phyloP scores from a whole-genome alignment of 2,113 vertebrate genomes.

The Hirundichthys speculiger region DNA sequence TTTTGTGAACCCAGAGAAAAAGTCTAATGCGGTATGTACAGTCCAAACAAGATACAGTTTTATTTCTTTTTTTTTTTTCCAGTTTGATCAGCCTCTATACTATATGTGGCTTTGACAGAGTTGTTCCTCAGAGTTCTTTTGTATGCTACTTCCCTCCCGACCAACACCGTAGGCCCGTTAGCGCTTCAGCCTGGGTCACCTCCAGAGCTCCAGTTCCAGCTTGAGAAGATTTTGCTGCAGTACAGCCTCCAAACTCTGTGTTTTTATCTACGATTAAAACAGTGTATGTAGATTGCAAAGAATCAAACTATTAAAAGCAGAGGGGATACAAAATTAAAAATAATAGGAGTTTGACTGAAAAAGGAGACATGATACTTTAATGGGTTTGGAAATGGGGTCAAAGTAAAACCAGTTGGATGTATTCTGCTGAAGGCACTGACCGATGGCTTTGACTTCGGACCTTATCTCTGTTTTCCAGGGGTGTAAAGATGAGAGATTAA shows the following conservation, averaged over 20 bases:
- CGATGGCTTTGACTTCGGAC: slow-evolving; percentile 56
- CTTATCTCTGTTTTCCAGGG: slow-evolving; percentile 57
- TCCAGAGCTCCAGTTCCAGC: slow-evolving; percentile 43
- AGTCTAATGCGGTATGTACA: slow-evolving; percentile 76
- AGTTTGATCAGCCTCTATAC: slow-evolving; percentile 63
- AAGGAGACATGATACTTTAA: slow-evolving; percentile 26
- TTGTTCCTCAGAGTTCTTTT: slow-evolving; percentile 52
- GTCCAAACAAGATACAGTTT: slow-evolving; percentile 69
- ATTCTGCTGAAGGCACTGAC: slow-evolving; percentile 41
- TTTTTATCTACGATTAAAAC: slow-evolving; percentile 25
- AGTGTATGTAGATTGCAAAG: slow-evolving; percentile 59
- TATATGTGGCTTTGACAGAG: slow-evolving; percentile 73
- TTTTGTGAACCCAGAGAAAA: slow-evolving; percentile 76
- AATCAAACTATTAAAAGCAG: slow-evolving; percentile 58
- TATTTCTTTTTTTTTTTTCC: slow-evolving; percentile 55
- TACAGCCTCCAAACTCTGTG: slow-evolving; percentile 29
- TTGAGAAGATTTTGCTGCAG: slow-evolving; percentile 38
- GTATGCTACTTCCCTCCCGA: slow-evolving; percentile 53
- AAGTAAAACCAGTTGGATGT: slow-evolving; percentile 57
- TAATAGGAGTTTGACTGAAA: too few species aligned
- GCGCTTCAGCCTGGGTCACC: slow-evolving; percentile 47
- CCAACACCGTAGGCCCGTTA: slow-evolving; percentile 46
- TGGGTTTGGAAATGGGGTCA: slow-evolving; percentile 48
- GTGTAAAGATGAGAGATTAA: slow-evolving; percentile 68
- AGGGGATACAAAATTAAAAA: slow-evolving; percentile 57